Percentiles rank a stretch among this genome's conserved stretches.
These are phyloP conservation scores for Scaptomyza hsui DNA, from an alignment of 1,140 invertebrate genomes.

Conservation along the genomic window DNA sequence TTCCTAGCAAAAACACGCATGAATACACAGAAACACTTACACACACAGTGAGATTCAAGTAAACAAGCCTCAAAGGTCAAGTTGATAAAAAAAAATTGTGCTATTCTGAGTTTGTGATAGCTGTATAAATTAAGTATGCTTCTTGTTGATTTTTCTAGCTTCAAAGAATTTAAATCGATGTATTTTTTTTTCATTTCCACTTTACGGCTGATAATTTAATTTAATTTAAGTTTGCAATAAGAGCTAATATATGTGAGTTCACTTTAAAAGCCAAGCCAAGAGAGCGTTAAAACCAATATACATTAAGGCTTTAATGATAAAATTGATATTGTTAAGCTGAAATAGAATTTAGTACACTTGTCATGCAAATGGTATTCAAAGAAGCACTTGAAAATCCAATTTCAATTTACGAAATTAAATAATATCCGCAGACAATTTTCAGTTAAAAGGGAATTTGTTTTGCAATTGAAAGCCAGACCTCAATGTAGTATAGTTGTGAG, in stretches of 20 bases:
- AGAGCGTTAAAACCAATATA: too few relatives aligned
- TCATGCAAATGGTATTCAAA: too few relatives aligned
- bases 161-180: constrained; percentile 2
- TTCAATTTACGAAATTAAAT: neutral
- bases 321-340: too few relatives aligned
- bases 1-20: constrained; percentile 1
- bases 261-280: too few relatives aligned
- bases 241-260: constrained; percentile 25
- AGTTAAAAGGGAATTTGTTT: neutral
- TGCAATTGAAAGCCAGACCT: neutral
- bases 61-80: constrained; percentile 49
- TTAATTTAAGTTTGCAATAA: constrained; percentile 25
- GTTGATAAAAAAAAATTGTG: constrained; percentile 43
- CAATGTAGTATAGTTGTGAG: neutral
- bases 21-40: neutral
- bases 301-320: too few relatives aligned
- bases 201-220: constrained; percentile 61
- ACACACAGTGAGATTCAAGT: neutral
- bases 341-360: too few relatives aligned
- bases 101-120: constrained; percentile 34
- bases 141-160: neutral
- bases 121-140: constrained; percentile 45
- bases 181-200: constrained; percentile 8
- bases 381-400: constrained; percentile 20
- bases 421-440: neutral